Percentiles rank a stretch among this genome's conserved stretches.
phyloP scores from a whole-genome alignment of 92 coral and sea anemone species.

The Montipora capitata region DNA sequence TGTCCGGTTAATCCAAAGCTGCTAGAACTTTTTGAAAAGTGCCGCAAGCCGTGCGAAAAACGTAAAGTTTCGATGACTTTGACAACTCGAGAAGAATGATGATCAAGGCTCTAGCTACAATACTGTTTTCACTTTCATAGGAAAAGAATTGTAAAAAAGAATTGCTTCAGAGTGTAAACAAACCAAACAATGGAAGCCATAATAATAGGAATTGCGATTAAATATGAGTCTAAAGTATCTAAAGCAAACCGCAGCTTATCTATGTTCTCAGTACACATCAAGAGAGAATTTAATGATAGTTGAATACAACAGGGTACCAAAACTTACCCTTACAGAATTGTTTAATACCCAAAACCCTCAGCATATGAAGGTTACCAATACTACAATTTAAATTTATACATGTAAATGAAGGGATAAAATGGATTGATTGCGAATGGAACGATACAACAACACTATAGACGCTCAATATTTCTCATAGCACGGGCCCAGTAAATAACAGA shows the following conservation, averaged over 20 bases:
- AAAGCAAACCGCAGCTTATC: slow-evolving; percentile 23
- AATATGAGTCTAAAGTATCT: not conserved
- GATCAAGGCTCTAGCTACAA: not conserved
- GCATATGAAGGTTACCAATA: not conserved
- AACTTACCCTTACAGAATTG: not conserved
- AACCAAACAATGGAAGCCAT: not conserved
- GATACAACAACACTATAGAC: slow-evolving; percentile 7
- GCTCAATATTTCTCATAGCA: slow-evolving; percentile 24
- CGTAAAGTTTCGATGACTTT: not conserved
- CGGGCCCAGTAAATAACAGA: not conserved
- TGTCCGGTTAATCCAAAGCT: not conserved
- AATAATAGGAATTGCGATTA: slow-evolving; percentile 12
- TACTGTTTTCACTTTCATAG: not conserved
- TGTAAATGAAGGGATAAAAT: slow-evolving; percentile 7
- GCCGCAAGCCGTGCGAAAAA: too few relatives aligned
- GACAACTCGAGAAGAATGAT: not conserved
- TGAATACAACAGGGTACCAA: not conserved
- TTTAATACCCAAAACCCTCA: not conserved
- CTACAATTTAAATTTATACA: slow-evolving; percentile 13
- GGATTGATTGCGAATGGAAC: not conserved
- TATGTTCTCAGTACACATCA: slow-evolving; percentile 11
- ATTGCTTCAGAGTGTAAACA: slow-evolving; percentile 6
- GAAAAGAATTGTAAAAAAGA: not conserved
- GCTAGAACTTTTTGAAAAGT: not conserved
- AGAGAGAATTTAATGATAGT: not conserved